A percentile compares a stretch with the other conserved stretches of the same genome.
Conservation (phyloP, 1,140 invertebrate species). For the Drosophila yakuba region DNA sequence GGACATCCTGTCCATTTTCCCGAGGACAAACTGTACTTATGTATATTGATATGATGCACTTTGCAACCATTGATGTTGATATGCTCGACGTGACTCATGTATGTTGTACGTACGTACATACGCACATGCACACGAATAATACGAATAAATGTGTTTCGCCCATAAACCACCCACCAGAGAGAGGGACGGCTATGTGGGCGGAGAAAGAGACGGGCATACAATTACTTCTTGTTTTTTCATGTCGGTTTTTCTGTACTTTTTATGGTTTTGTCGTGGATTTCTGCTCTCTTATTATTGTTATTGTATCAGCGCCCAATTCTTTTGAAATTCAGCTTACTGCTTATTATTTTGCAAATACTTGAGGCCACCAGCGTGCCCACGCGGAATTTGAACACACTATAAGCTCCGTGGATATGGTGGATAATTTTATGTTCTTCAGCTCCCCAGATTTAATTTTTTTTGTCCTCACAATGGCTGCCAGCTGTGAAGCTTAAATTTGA, state of each 20-base stretch:
- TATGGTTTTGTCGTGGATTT: slow-evolving; percentile 5
- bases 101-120: slow-evolving; percentile 28
- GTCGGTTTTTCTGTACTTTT: not conserved
- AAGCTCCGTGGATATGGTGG: slow-evolving; percentile 35
- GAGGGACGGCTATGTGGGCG: not conserved
- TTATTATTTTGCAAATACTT: slow-evolving; percentile 69
- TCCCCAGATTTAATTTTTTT: not conserved
- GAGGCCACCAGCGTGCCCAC: slow-evolving; percentile 15
- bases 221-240: slow-evolving; percentile 60
- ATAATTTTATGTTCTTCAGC: slow-evolving; percentile 29
- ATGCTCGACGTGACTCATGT: slow-evolving; percentile 61
- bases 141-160: slow-evolving; percentile 34
- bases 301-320: slow-evolving; percentile 56
- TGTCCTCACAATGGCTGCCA: slow-evolving; percentile 30
- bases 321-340: slow-evolving; percentile 50
- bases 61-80: slow-evolving; percentile 65
- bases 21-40: slow-evolving; percentile 24
- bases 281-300: slow-evolving; percentile 45
- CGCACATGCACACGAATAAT: slow-evolving; percentile 44
- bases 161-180: slow-evolving; percentile 17
- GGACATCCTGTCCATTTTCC: not conserved
- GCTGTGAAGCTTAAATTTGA: slow-evolving; percentile 39
- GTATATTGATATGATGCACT: slow-evolving; percentile 56
- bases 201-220: slow-evolving; percentile 56
- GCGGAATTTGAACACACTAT: slow-evolving; percentile 17